These are phyloP conservation scores for Suncus etruscus DNA, from an alignment of 2,113 vertebrate genomes.

Conservation along the genomic window DNA sequence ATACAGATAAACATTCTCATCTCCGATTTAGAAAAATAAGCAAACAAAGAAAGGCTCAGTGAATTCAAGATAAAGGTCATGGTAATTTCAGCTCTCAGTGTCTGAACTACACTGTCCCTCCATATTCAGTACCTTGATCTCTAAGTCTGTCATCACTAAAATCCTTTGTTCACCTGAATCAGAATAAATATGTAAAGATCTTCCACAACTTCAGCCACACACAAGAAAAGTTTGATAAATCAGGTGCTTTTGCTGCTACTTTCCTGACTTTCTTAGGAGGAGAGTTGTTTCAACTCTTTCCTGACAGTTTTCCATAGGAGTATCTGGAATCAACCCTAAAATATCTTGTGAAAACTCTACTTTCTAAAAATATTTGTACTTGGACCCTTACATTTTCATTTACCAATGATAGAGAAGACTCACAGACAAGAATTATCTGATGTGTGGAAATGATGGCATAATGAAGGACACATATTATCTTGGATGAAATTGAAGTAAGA, in stretches of 20 bases:
- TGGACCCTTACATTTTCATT: neutral
- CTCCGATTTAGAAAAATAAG: slow-evolving; percentile 3
- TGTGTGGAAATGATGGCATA: neutral
- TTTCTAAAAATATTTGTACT: neutral
- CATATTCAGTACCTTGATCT: neutral
- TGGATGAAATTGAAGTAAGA: neutral
- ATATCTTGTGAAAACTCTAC: neutral
- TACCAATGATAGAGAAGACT: neutral
- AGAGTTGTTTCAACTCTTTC: neutral
- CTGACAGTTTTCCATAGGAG: neutral
- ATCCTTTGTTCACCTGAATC: neutral
- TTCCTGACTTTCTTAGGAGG: neutral
- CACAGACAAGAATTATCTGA: neutral
- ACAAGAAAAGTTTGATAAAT: neutral
- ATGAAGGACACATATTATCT: neutral
- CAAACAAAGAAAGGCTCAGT: neutral
- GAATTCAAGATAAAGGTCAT: neutral
- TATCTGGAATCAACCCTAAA: neutral
- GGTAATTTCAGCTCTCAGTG: neutral
- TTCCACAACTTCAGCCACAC: neutral
- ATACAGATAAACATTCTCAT: neutral
- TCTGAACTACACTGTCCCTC: too few species aligned
- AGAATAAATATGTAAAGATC: neutral
- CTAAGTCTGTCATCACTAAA: neutral
- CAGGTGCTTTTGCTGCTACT: neutral